Evolutionary conservation across 2,113 vertebrate genomes (phyloP).

Genomic region (Ochotona curzoniae): DNA sequence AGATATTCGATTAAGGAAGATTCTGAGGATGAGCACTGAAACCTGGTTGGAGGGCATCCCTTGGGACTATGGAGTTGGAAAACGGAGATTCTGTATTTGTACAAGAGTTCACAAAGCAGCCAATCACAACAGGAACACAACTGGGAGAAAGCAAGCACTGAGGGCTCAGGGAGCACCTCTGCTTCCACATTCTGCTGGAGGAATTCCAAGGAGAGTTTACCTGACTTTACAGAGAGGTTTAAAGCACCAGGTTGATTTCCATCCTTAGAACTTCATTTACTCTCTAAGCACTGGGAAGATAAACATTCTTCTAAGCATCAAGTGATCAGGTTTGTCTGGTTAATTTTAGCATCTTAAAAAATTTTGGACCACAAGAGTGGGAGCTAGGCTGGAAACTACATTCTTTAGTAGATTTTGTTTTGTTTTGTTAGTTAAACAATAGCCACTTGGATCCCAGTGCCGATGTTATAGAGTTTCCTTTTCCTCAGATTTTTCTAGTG

Average conservation of each 20-base stretch:
- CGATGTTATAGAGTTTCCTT: slow-evolving; percentile 71
- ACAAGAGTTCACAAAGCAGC: not conserved
- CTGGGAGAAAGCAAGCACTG: not conserved
- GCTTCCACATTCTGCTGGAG: not conserved
- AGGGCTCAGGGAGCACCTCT: not conserved
- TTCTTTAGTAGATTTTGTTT: slow-evolving; percentile 51
- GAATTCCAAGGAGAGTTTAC: not conserved
- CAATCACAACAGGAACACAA: no score
- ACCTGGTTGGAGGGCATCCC: no score
- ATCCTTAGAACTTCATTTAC: not conserved
- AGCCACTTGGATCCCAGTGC: slow-evolving; percentile 61
- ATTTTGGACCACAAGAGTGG: slow-evolving; percentile 46
- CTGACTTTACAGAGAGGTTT: not conserved
- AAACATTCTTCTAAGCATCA: slow-evolving; percentile 52
- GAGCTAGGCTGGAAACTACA: slow-evolving; percentile 56
- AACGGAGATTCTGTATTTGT: not conserved
- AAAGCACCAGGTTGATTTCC: not conserved
- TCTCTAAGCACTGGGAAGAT: slow-evolving; percentile 10
- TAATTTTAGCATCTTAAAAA: slow-evolving; percentile 72
- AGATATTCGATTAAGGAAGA: not conserved
- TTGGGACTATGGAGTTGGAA: not conserved
- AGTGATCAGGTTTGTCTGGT: slow-evolving; percentile 54
- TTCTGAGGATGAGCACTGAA: not conserved
- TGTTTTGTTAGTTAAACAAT: slow-evolving; percentile 72
- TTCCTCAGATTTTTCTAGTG: slow-evolving; percentile 74